phyloP scores from a whole-genome alignment of 2,888 invertebrate species.

The Nomada fabriciana region DNA sequence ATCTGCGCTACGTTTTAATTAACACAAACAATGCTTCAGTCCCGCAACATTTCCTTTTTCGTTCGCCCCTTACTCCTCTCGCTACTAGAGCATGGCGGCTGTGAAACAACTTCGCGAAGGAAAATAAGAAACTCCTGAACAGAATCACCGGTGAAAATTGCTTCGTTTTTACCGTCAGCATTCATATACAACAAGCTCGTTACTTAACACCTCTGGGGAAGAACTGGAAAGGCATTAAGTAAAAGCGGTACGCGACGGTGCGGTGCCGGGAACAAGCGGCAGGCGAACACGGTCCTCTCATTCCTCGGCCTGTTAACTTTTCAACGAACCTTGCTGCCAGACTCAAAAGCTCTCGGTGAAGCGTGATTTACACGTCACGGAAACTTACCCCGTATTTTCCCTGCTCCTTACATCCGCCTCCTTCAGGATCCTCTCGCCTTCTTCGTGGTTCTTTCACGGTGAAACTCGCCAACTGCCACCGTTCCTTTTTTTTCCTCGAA shows the following conservation, averaged over 20 bases:
- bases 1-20: too few relatives aligned
- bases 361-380: constrained; percentile 76
- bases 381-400: constrained; percentile 57
- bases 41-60: too few relatives aligned
- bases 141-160: constrained; percentile 34
- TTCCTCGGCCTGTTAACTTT: constrained; percentile 80
- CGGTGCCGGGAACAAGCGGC: constrained; percentile 38
- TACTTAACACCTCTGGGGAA: constrained; percentile 58
- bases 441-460: constrained; percentile 25
- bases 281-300: constrained; percentile 66
- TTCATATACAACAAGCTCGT: constrained; percentile 54
- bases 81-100: neutral
- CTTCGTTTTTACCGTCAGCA: constrained; percentile 21
- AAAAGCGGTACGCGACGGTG: constrained; percentile 65
- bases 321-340: constrained; percentile 74
- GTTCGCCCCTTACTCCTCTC: neutral
- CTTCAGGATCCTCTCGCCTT: neutral
- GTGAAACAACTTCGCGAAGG: neutral
- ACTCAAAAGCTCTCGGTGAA: constrained; percentile 72
- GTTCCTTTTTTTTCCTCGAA: constrained; percentile 1
- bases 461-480: constrained; percentile 19
- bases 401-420: constrained; percentile 10
- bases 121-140: constrained; percentile 4
- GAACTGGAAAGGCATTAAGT: constrained; percentile 69
- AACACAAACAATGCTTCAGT: too few relatives aligned